Percentiles rank a stretch among this genome's conserved stretches.
These are phyloP conservation scores for Myioborus miniatus DNA, from an alignment of 2,797 vertebrate genomes.

Conservation along the genomic window DNA sequence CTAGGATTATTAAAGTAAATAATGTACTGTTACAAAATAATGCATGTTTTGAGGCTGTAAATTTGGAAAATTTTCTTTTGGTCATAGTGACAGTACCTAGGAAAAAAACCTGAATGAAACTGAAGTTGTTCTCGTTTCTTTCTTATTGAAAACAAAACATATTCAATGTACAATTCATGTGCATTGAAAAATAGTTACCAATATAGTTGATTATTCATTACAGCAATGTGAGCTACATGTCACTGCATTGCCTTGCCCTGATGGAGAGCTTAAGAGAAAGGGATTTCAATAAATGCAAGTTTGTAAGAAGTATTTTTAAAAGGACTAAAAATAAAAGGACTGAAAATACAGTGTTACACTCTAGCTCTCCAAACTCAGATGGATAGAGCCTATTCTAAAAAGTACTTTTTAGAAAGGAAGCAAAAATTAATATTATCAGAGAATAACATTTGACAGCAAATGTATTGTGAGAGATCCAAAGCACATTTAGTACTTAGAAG, in stretches of 20 bases:
- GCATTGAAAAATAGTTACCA: not conserved
- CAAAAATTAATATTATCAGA: conserved; percentile 35
- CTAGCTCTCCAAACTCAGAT: not conserved
- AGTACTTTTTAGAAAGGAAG: not conserved
- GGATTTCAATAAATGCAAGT: not conserved
- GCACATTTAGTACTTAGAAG: conserved; percentile 66
- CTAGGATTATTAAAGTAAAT: not conserved
- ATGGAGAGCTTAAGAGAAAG: not conserved
- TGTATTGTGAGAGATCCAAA: conserved; percentile 34
- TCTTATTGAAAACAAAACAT: not conserved
- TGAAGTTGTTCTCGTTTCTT: not conserved
- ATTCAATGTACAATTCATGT: not conserved
- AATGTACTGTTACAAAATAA: not conserved
- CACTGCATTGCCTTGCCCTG: not conserved
- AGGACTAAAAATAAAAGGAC: not conserved
- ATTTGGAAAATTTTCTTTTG: not conserved
- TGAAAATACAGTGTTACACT: not conserved
- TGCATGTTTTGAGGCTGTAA: not conserved
- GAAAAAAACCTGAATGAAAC: not conserved
- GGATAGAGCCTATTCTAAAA: not conserved
- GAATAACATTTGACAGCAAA: conserved; percentile 30
- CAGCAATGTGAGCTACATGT: not conserved
- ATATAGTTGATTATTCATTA: not conserved
- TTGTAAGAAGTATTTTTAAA: conserved; percentile 1
- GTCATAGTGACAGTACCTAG: not conserved